phyloP scores from a whole-genome alignment of 2,797 vertebrate genomes.

The Cyprinella venusta region DNA sequence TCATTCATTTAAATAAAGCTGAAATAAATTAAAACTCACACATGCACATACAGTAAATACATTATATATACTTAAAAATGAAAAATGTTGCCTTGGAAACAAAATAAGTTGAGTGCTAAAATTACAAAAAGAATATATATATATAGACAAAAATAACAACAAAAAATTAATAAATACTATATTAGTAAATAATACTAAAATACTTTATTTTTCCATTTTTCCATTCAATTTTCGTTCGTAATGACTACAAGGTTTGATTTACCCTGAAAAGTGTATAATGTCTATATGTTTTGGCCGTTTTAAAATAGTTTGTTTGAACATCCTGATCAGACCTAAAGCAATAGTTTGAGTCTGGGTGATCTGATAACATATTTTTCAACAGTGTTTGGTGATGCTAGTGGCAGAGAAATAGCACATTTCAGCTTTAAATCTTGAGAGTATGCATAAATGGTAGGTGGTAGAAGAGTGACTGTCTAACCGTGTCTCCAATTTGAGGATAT shows the following conservation, averaged over 20 bases:
- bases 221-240: neutral
- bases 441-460: neutral
- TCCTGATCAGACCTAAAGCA: neutral
- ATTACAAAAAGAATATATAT: neutral
- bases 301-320: neutral
- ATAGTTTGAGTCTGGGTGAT: neutral
- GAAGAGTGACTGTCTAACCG: constrained; percentile 74
- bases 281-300: neutral
- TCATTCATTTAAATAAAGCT: neutral
- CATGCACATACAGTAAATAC: neutral
- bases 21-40: neutral
- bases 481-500: constrained; percentile 84
- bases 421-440: constrained; percentile 5
- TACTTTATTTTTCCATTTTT: no score
- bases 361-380: neutral
- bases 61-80: no score
- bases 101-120: neutral
- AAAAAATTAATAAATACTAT: neutral
- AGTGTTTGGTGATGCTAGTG: neutral
- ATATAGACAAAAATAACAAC: neutral
- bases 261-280: neutral
- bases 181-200: no score
- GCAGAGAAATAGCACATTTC: neutral
- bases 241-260: neutral
- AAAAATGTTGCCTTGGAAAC: neutral